Conservation (phyloP, 2,888 invertebrate species). For the Hydriomena furcata region DNA sequence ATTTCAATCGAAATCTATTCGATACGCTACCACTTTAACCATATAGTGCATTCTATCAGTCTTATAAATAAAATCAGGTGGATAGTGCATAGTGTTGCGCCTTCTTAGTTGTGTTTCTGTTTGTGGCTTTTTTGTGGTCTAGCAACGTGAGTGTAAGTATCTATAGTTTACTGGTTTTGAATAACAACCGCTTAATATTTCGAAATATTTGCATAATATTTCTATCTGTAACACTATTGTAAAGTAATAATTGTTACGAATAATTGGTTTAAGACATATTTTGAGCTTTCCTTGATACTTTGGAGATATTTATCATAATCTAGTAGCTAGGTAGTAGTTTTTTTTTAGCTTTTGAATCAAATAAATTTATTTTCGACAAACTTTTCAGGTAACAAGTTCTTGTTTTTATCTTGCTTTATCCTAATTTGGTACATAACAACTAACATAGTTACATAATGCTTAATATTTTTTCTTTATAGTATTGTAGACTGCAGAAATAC, state of each 20-base stretch:
- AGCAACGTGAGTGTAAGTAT: slow-evolving; percentile 9
- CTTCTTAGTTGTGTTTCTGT: slow-evolving; percentile 4
- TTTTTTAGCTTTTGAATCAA: no score
- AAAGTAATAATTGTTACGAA: no score
- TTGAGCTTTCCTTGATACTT: slow-evolving; percentile 1
- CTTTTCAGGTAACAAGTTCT: no score
- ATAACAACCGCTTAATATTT: slow-evolving; percentile 15
- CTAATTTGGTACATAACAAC: neutral
- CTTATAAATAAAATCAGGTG: neutral
- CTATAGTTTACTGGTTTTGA: slow-evolving; percentile 8
- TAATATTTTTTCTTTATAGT: neutral
- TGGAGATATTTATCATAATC: neutral
- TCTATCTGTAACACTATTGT: no score
- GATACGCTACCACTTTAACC: slow-evolving; percentile 1
- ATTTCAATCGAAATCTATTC: slow-evolving; percentile 22
- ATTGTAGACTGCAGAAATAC: slow-evolving; percentile 4
- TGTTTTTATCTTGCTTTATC: no score
- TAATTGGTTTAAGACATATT: neutral
- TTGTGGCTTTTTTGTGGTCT: slow-evolving; percentile 22
- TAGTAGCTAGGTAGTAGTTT: no score
- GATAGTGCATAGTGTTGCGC: neutral
- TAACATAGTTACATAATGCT: no score
- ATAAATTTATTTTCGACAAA: no score
- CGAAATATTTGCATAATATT: neutral
- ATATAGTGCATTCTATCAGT: neutral